Conservation (phyloP, 2,888 invertebrate species). For the Eutolmus rufibarbis region DNA sequence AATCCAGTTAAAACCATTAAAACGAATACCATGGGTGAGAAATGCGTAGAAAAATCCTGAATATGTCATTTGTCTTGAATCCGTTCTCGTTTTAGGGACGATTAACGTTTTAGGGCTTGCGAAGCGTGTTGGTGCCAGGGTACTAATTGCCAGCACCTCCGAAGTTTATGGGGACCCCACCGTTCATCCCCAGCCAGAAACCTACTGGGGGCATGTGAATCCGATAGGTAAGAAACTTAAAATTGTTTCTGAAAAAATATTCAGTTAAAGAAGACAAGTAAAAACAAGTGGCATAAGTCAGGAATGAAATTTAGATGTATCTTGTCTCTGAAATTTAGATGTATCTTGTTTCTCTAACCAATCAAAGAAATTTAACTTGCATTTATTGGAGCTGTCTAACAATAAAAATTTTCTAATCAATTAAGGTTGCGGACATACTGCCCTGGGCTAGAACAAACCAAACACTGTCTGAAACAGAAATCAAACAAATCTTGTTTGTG, state of each 20-base stretch:
- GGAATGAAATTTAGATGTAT: no score
- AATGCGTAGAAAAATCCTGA: neutral
- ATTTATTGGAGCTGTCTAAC: no score
- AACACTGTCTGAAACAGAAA: no score
- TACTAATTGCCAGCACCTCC: constrained; percentile 96
- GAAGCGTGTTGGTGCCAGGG: constrained; percentile 88
- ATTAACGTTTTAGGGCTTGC: constrained; percentile 93
- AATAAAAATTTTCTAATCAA: no score
- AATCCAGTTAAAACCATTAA: constrained; percentile 99
- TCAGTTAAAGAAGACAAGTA: neutral
- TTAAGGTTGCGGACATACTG: no score
- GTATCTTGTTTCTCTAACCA: no score
- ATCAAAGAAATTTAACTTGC: neutral
- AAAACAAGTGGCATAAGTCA: neutral
- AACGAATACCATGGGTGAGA: constrained; percentile 87
- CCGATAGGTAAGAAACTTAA: constrained; percentile 77
- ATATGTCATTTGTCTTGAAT: neutral
- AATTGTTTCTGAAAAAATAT: neutral
- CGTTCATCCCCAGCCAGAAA: constrained; percentile 96
- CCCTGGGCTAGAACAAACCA: no score
- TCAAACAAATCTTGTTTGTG: no score
- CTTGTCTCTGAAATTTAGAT: no score
- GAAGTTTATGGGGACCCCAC: constrained; percentile 99
- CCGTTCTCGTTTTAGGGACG: constrained; percentile 65
- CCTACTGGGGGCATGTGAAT: constrained; percentile 99